A percentile compares a stretch with the other conserved stretches of the same genome.
Evolutionary conservation across 2,888 invertebrate species (phyloP).

Genomic region (Andrena marginata): DNA sequence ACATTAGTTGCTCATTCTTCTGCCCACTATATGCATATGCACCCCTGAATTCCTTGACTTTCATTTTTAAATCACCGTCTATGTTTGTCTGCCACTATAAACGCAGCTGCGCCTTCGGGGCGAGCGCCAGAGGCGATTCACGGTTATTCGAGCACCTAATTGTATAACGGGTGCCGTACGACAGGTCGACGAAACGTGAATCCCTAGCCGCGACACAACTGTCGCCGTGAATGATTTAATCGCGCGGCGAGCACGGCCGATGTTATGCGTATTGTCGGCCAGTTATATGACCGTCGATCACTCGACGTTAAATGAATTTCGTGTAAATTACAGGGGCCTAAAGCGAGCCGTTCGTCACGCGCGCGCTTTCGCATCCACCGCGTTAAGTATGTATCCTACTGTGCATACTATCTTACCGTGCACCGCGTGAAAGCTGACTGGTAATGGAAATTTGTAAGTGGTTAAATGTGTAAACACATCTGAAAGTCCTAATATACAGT

Average conservation of each 20-base stretch:
- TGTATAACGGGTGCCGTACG: conserved; percentile 36
- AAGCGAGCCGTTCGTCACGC: not conserved
- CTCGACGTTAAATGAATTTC: conserved; percentile 15
- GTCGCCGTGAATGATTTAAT: conserved; percentile 31
- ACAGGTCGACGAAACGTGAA: conserved; percentile 44
- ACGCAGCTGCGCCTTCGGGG: conserved; percentile 19
- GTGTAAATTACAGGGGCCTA: conserved; percentile 7
- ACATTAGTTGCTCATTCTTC: no score
- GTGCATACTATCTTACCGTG: no score
- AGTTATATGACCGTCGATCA: conserved; percentile 27
- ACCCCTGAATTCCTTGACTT: not conserved
- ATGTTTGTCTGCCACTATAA: not conserved
- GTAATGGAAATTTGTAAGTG: no score
- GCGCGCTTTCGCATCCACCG: not conserved
- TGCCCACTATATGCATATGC: no score
- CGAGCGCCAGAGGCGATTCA: conserved; percentile 36
- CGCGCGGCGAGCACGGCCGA: conserved; percentile 2
- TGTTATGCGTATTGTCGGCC: conserved; percentile 24
- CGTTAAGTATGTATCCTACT: not conserved
- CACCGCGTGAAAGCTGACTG: no score
- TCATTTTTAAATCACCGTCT: not conserved
- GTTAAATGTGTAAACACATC: no score
- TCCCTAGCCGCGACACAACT: conserved; percentile 25
- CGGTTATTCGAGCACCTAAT: conserved; percentile 48
- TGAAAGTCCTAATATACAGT: no score